Conservation (phyloP, 1,140 invertebrate genomes). For the Ooceraea biroi region DNA sequence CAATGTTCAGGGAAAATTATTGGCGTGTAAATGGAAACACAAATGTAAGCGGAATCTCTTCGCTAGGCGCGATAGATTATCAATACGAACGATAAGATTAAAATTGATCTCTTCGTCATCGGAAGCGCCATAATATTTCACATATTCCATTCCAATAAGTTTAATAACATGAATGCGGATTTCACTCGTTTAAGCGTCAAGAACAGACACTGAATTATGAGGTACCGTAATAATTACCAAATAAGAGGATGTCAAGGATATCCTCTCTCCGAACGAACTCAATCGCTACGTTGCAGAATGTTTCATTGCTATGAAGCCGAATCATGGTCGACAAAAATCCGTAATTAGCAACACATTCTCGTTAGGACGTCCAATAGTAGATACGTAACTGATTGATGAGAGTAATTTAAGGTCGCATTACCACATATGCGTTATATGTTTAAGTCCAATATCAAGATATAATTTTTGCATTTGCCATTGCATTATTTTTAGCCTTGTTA, state of each 20-base stretch:
- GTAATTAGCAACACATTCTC: not conserved
- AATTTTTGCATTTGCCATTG: not conserved
- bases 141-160: not conserved
- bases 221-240: constrained; percentile 63
- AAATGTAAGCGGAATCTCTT: constrained; percentile 16
- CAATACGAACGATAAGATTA: constrained; percentile 33
- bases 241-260: constrained; percentile 74
- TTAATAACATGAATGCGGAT: not conserved
- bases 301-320: not conserved
- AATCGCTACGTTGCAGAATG: constrained; percentile 28
- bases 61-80: constrained; percentile 3
- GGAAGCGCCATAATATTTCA: not conserved
- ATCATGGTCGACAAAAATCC: constrained; percentile 13
- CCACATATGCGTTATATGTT: not conserved
- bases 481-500: not conserved
- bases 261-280: constrained; percentile 57
- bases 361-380: not conserved
- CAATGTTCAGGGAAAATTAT: not conserved
- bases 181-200: not conserved
- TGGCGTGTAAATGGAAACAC: not conserved
- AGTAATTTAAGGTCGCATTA: not conserved
- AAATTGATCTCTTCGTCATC: not conserved
- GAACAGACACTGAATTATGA: constrained; percentile 4
- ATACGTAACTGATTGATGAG: not conserved
- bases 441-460: not conserved